A percentile compares a stretch with the other conserved stretches of the same genome.
Evolutionary conservation across 2,888 invertebrate genomes (phyloP).

Genomic region (Bembecia ichneumoniformis): DNA sequence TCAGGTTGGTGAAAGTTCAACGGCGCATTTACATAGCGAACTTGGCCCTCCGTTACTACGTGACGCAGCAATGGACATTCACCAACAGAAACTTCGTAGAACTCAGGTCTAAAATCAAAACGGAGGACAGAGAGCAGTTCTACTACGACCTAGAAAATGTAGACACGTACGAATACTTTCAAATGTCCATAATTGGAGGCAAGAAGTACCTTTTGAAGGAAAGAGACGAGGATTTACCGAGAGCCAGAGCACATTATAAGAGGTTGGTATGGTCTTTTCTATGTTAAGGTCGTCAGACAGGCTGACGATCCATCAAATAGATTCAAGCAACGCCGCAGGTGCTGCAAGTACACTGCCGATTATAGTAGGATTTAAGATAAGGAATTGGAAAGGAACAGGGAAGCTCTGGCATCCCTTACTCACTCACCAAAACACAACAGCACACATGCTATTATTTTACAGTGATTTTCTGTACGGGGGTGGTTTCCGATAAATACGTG

Average conservation of each 20-base stretch:
- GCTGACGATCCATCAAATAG: too few relatives aligned
- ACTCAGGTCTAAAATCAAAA: constrained; percentile 64
- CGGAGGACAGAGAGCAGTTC: constrained; percentile 68
- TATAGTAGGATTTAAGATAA: too few relatives aligned
- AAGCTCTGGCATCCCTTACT: too few relatives aligned
- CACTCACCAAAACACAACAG: too few relatives aligned
- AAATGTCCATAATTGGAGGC: constrained; percentile 72
- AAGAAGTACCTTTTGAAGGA: constrained; percentile 79
- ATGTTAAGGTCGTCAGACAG: too few relatives aligned
- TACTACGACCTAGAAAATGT: constrained; percentile 71
- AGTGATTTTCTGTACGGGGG: too few relatives aligned
- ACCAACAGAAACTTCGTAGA: constrained; percentile 72
- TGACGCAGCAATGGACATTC: constrained; percentile 84
- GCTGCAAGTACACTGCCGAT: too few relatives aligned
- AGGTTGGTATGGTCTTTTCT: constrained; percentile 67
- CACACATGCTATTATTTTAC: too few relatives aligned
- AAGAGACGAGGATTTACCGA: constrained; percentile 67
- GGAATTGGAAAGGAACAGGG: too few relatives aligned
- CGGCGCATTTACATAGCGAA: constrained; percentile 84
- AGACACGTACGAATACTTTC: constrained; percentile 65
- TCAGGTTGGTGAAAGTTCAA: constrained; percentile 84
- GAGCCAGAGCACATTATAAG: constrained; percentile 58
- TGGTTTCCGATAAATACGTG: too few relatives aligned
- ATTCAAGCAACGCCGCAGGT: too few relatives aligned
- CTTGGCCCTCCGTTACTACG: constrained; percentile 80